Percentiles rank a stretch among this genome's conserved stretches.
Evolutionary conservation across 2,888 invertebrate genomes (phyloP).

Genomic region (Chrysotoxum bicinctum): DNA sequence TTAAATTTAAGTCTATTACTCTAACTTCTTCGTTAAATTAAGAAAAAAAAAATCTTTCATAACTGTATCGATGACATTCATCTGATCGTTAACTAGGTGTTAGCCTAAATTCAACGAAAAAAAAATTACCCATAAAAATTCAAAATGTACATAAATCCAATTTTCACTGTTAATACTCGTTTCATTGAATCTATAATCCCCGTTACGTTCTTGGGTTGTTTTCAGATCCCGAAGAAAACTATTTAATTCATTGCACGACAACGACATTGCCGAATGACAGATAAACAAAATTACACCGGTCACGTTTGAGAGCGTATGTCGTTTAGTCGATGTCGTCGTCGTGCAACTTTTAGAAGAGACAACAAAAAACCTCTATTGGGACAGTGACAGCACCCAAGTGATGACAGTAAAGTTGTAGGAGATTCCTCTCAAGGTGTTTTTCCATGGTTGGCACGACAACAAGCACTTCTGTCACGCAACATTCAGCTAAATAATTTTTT

Average conservation of each 20-base stretch:
- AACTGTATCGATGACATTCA: constrained; percentile 23
- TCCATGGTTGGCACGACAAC: constrained; percentile 36
- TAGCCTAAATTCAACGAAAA: constrained; percentile 45
- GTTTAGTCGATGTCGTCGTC: not conserved
- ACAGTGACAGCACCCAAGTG: constrained; percentile 45
- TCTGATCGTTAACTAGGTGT: constrained; percentile 58
- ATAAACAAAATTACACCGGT: constrained; percentile 64
- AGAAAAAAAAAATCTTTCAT: not conserved
- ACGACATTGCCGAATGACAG: constrained; percentile 50
- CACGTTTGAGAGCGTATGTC: constrained; percentile 66
- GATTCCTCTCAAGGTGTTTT: constrained; percentile 43
- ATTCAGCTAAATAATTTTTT: constrained; percentile 1
- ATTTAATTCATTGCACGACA: constrained; percentile 65
- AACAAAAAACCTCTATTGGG: constrained; percentile 1
- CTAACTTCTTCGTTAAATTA: not conserved
- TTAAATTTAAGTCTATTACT: not conserved
- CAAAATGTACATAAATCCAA: constrained; percentile 35
- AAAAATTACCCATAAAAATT: constrained; percentile 27
- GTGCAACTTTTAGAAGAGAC: constrained; percentile 23
- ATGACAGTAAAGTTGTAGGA: constrained; percentile 25
- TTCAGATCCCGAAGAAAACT: constrained; percentile 12
- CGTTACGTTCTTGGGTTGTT: constrained; percentile 45
- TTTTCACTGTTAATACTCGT: constrained; percentile 37
- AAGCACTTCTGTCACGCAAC: constrained; percentile 64
- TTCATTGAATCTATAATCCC: constrained; percentile 28